Evolutionary conservation across 2,888 invertebrate genomes (phyloP).

Genomic region (Ptychoptera contaminata): DNA sequence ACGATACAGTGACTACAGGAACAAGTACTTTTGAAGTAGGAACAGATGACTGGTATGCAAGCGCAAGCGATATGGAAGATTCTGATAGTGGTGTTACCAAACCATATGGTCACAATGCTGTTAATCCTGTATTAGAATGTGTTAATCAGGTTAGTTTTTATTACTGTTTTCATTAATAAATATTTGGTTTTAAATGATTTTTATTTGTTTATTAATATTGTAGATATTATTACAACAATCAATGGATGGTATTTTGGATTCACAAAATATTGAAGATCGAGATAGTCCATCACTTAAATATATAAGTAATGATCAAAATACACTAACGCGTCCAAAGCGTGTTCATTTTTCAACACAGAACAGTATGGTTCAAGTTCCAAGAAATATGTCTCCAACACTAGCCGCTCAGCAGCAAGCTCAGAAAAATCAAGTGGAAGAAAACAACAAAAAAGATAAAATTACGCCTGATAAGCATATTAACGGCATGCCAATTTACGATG

Average conservation of each 20-base stretch:
- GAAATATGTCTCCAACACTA: slow-evolving; percentile 8
- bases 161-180: no score
- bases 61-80: slow-evolving; percentile 63
- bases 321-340: slow-evolving; percentile 30
- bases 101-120: slow-evolving; percentile 38
- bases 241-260: slow-evolving; percentile 32
- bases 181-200: neutral
- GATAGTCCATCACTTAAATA: slow-evolving; percentile 15
- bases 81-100: slow-evolving; percentile 17
- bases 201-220: neutral
- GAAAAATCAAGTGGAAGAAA: slow-evolving; percentile 24
- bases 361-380: slow-evolving; percentile 36
- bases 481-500: neutral
- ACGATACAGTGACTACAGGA: no score
- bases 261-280: neutral
- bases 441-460: slow-evolving; percentile 25
- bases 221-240: slow-evolving; percentile 62
- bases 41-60: slow-evolving; percentile 63
- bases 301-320: slow-evolving; percentile 11
- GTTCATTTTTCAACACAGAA: slow-evolving; percentile 48
- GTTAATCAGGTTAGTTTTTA: slow-evolving; percentile 42
- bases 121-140: slow-evolving; percentile 73
- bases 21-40: slow-evolving; percentile 21
- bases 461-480: slow-evolving; percentile 18
- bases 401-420: slow-evolving; percentile 2